Conservation (phyloP, 64 coral and sea anemone genomes). For the Stichodactyla helianthus region DNA sequence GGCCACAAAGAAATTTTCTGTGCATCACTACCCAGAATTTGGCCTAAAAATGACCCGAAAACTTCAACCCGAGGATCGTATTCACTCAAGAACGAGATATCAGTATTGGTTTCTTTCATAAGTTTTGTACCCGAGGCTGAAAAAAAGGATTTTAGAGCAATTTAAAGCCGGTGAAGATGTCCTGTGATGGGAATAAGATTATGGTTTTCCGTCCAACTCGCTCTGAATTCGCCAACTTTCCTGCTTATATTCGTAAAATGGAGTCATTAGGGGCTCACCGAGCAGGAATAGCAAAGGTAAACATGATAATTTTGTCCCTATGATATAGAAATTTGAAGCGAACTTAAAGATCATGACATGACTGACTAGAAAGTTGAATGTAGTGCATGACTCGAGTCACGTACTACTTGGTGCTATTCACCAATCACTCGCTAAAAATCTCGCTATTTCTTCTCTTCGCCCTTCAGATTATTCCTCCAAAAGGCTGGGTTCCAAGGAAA, state of each 20-base stretch:
- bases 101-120: slow-evolving; percentile 16
- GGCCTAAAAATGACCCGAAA: background rate
- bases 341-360: slow-evolving; percentile 6
- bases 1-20: slow-evolving; percentile 2
- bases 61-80: background rate
- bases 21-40: background rate
- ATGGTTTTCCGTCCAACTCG: slow-evolving; percentile 96
- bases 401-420: slow-evolving; percentile 3
- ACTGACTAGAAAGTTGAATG: background rate
- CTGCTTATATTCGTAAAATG: slow-evolving; percentile 90
- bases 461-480: slow-evolving; percentile 87
- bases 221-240: slow-evolving; percentile 85
- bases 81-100: background rate
- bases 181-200: slow-evolving; percentile 58
- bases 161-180: background rate
- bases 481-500: slow-evolving; percentile 82
- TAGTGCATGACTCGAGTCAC: slow-evolving; percentile 23
- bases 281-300: slow-evolving; percentile 91
- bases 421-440: background rate
- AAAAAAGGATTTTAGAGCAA: background rate
- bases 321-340: background rate
- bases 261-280: slow-evolving; percentile 84
- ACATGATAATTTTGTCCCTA: background rate
- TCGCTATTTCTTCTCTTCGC: slow-evolving; percentile 1
- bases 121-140: background rate